phyloP scores from a whole-genome alignment of 2,888 invertebrate genomes.

The Galerucella nymphaeae region DNA sequence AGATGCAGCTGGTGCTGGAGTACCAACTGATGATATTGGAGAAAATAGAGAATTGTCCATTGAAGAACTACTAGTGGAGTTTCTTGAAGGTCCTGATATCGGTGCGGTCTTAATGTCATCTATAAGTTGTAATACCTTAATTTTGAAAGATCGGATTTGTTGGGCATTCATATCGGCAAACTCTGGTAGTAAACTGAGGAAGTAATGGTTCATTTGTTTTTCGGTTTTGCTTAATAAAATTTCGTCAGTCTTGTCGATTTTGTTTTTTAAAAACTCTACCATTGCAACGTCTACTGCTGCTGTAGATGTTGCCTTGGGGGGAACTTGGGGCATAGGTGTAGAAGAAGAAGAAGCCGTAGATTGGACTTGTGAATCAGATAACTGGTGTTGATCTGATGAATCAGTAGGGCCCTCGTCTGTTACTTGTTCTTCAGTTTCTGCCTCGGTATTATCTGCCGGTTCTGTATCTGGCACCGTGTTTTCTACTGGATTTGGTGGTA shows the following conservation, averaged over 20 bases:
- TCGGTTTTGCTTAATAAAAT: constrained; percentile 10
- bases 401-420: constrained; percentile 1
- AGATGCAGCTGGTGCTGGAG: constrained; percentile 18
- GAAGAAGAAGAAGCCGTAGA: constrained; percentile 13
- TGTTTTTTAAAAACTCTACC: constrained; percentile 20
- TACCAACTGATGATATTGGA: constrained; percentile 18
- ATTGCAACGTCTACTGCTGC: constrained; percentile 21
- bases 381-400: constrained; percentile 4
- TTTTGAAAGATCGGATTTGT: constrained; percentile 21
- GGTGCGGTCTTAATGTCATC: constrained; percentile 15
- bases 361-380: constrained; percentile 7
- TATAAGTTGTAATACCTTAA: constrained; percentile 16
- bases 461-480: constrained; percentile 10
- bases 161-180: constrained; percentile 9
- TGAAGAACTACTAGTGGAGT: constrained; percentile 20
- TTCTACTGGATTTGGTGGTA: constrained; percentile 11
- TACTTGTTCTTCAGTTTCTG: neutral
- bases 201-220: constrained; percentile 19
- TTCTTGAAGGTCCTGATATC: constrained; percentile 22
- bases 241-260: constrained; percentile 11
- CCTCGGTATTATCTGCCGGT: constrained; percentile 8
- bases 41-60: constrained; percentile 22
- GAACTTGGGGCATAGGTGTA: constrained; percentile 9
- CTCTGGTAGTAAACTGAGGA: constrained; percentile 20
- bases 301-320: constrained; percentile 8